Base-by-base conservation (phyloP, 2,113 vertebrate species). In the Hyperopisus bebe region DNA sequence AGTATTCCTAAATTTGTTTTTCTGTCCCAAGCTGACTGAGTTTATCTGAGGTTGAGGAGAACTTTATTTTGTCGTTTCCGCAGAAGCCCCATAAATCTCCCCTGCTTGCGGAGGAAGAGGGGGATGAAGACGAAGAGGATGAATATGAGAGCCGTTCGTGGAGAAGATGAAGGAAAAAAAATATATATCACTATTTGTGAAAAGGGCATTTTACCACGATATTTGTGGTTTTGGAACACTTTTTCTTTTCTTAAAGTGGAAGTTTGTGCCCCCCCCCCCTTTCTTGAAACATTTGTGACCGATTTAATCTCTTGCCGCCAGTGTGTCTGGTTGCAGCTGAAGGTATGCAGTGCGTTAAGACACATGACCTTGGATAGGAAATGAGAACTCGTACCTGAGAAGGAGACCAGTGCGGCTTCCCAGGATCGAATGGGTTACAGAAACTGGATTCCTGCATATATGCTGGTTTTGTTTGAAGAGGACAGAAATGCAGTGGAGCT, bases 81-180 rank as follows among this genome's bases (percentile, higher is more conserved):
- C 92, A 99, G 98, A 97, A 98, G 94, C 96, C 97, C 46, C 96
- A 95, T 86, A 96, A 97, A 90, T 96, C 97, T 70, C 96, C 97
- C 93, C 96, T 98, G 95, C 96, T 97, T 89, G 97, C 97, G 48
- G 98, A 97, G 92, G 97, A 97, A 51, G 94, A 94, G 42, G 94
- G 93, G 46, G 95, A 95, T 0, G 98, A 99, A 0, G 98, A 99
- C 0, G 98, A 99, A 7, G 98, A 99, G 89, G 98, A 99, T 58
- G 97, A 99, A 93, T 96, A 97, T 83, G 97, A 99, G 92, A 98
- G 98, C 92, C 98, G 98, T 92, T 99, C 97, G 7, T 99, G 98
- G 98, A 96, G 98, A 93, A 98, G 98, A 97, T 99, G 97, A 98
- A 96, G 91, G 17, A 0, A 8, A 10, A 44, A 0, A 48, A 90